Conservation (phyloP, 2,113 vertebrate species). For the Tragulus kanchil region DNA sequence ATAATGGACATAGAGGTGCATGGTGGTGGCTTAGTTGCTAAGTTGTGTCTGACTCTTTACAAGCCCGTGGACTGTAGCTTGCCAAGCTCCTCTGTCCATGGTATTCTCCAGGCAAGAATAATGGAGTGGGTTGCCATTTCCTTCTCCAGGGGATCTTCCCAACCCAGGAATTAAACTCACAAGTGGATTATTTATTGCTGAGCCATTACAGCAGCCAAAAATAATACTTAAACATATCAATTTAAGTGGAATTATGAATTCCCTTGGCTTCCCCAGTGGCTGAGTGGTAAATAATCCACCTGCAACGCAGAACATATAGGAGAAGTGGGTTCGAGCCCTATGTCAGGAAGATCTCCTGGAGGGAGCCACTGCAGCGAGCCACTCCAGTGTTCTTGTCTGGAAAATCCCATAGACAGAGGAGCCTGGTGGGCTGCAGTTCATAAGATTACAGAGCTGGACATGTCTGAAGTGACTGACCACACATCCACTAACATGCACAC, state of each 20-base stretch:
- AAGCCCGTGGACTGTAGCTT: background rate
- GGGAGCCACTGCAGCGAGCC: background rate
- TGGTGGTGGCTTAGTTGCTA: background rate
- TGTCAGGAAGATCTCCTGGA: background rate
- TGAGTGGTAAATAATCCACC: background rate
- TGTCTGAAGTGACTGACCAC: background rate
- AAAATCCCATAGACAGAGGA: background rate
- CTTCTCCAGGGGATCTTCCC: background rate
- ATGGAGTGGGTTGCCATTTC: background rate
- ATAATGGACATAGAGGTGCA: background rate
- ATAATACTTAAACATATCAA: background rate
- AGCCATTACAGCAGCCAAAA: background rate
- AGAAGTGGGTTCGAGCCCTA: background rate
- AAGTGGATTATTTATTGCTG: background rate
- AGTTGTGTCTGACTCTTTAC: background rate
- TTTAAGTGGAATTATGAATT: background rate
- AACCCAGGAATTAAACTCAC: background rate
- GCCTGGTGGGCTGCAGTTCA: background rate
- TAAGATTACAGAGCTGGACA: background rate
- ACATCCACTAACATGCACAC: rapidly evolving
- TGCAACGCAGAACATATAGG: background rate
- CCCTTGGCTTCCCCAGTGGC: background rate
- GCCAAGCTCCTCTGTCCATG: background rate
- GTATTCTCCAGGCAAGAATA: background rate
- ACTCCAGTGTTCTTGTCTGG: background rate